Evolutionary conservation across 1,140 invertebrate species (phyloP), one percentile per base, ranked within the genome.

Genomic region (Euwallacea fornicatus): DNA sequence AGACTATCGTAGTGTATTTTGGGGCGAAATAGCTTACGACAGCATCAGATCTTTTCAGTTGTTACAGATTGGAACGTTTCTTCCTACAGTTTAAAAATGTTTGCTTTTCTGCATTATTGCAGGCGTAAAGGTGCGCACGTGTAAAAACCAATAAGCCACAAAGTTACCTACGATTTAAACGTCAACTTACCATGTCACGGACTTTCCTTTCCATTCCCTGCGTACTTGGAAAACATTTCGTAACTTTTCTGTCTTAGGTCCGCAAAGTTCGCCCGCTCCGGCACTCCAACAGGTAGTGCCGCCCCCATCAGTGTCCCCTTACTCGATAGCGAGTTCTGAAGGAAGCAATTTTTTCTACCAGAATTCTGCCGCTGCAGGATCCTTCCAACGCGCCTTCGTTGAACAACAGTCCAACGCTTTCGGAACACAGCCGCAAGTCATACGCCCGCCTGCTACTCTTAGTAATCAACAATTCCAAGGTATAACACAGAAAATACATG

Each of bases 301-400:
- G 72, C 73, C 8, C 73, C 75, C 16, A 65, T 75, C 54, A 76
- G 76, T 0, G 78, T 78, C 74, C 15, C 33, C 69, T 16, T 71
- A 70, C 60, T 75, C 79, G 13, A 56, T 80, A 42, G 73, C 74
- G n/a, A 73, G 70, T 53, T 59, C 42, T 21, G 68, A 69, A 63
- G 61, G 15, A 46, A 73, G 73, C 66, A 69, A 76, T 47, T 79
- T 78, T 63, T 78, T 78, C 66, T 81, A 80, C 68, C 79, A 81
- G 9, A 65, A 43, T 43, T 21, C 60, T 10, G 33, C 46, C 72
- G 10, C 54, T 8, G 69, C 73, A 15, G 73, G 72, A 13, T 71
- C 71, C 59, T 78, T 76, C 74, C 71, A 58, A 55, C 42, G 66
- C 72, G 8, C 69, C 72, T 43, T 79, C 76, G 16, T 60, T 41